Conservation (phyloP, 1,140 invertebrate genomes). For the Nasonia giraulti region DNA sequence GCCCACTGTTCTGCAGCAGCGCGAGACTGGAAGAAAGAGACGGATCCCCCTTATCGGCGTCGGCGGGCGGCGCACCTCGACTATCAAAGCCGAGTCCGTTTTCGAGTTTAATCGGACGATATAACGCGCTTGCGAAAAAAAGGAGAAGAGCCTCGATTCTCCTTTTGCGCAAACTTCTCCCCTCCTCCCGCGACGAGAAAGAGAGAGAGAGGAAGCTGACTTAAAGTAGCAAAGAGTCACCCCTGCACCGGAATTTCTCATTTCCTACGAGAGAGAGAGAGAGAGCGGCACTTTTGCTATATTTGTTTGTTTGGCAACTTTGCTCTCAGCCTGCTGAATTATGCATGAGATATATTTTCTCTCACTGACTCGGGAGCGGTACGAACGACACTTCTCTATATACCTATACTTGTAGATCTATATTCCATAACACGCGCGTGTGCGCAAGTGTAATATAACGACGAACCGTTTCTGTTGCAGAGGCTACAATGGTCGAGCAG, state of each 20-base stretch:
- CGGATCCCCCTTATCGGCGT: conserved; percentile 56
- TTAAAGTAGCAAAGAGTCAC: conserved; percentile 39
- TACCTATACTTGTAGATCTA: no score
- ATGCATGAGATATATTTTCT: conserved; percentile 37
- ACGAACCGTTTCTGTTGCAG: conserved; percentile 72
- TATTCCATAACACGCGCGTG: no score
- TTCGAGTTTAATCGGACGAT: conserved; percentile 57
- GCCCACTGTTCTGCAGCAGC: background rate
- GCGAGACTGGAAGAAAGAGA: conserved; percentile 35
- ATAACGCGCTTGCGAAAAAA: background rate
- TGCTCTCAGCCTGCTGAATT: conserved; percentile 36
- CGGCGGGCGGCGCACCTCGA: conserved; percentile 41
- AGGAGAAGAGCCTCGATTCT: background rate
- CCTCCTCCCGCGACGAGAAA: background rate
- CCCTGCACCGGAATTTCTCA: conserved; percentile 33
- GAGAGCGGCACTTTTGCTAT: conserved; percentile 16
- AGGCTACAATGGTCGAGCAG: conserved; percentile 90
- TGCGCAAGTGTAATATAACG: background rate
- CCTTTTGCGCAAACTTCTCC: background rate
- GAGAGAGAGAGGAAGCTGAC: background rate
- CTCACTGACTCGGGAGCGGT: background rate
- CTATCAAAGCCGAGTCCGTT: conserved; percentile 47
- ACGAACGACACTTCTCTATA: no score
- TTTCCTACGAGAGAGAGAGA: conserved; percentile 14
- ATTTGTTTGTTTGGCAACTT: conserved; percentile 45